Conservation (phyloP, 2,113 vertebrate species). For the Emydura subglobosa region DNA sequence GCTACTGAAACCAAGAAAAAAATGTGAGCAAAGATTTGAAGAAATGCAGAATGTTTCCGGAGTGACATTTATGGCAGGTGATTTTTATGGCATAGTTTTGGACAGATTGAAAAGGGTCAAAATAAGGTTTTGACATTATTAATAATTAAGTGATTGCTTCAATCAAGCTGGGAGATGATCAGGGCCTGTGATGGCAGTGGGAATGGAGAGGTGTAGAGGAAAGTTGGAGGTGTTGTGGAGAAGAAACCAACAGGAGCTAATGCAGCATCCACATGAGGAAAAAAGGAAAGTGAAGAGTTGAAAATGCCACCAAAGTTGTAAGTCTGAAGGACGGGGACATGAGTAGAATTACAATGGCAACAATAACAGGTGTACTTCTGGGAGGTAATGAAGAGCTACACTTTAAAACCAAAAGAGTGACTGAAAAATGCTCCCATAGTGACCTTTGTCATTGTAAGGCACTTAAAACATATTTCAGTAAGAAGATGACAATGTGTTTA, state of each 20-base stretch:
- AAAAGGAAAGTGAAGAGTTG: not conserved
- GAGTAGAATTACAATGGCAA: not conserved
- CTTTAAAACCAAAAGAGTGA: not conserved
- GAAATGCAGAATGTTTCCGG: too few species aligned
- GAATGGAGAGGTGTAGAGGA: not conserved
- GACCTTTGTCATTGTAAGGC: not conserved
- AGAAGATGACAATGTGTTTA: not conserved
- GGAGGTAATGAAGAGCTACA: not conserved
- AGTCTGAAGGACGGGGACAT: not conserved
- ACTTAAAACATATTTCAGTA: not conserved
- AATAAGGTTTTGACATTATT: too few species aligned
- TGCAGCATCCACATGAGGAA: too few species aligned
- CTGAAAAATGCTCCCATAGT: not conserved
- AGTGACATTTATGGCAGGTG: too few species aligned
- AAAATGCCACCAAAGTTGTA: not conserved
- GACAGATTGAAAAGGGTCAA: too few species aligned
- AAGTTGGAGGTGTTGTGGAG: not conserved
- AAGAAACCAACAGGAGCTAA: too few species aligned
- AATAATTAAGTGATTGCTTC: too few species aligned
- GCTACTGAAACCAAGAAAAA: too few species aligned
- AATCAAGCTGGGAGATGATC: too few species aligned
- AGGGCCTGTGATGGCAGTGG: too few species aligned
- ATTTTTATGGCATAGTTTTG: too few species aligned
- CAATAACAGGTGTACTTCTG: not conserved
- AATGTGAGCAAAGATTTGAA: too few species aligned